phyloP scores from a whole-genome alignment of 2,113 vertebrate genomes.

The Erythrolamprus reginae region DNA sequence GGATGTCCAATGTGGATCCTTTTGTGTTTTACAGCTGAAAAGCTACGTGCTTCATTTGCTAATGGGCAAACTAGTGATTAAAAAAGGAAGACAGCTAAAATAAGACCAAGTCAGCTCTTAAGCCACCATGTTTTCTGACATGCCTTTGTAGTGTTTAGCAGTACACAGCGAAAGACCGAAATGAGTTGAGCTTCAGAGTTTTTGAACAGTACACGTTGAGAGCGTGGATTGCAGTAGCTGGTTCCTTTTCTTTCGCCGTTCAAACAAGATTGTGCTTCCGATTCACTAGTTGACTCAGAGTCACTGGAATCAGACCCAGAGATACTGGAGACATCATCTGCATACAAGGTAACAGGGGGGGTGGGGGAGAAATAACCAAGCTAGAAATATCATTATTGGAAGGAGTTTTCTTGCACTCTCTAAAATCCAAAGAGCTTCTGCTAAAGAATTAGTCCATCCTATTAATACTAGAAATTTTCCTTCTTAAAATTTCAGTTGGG shows the following conservation, averaged over 20 bases:
- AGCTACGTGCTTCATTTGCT: not conserved
- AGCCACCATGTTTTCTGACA: slow-evolving; percentile 30
- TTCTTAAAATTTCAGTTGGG: not conserved
- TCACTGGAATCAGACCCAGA: slow-evolving; percentile 86
- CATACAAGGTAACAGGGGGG: not conserved
- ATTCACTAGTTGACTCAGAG: slow-evolving; percentile 58
- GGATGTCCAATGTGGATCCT: not conserved
- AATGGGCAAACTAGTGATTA: not conserved
- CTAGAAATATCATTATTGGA: not conserved
- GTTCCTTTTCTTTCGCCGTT: not conserved
- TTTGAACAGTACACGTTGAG: slow-evolving; percentile 76
- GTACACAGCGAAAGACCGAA: slow-evolving; percentile 74
- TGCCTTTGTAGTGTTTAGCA: slow-evolving; percentile 74
- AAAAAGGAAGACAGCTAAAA: not conserved
- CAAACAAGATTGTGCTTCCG: not conserved
- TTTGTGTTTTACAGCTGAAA: not conserved
- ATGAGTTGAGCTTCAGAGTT: slow-evolving; percentile 80
- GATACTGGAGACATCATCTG: slow-evolving; percentile 94
- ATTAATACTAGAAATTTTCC: not conserved
- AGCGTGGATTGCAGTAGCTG: slow-evolving; percentile 21
- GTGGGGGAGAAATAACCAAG: not conserved
- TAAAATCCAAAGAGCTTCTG: not conserved
- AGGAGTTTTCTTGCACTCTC: not conserved
- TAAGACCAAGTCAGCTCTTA: not conserved
- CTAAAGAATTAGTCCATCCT: not conserved